Base-by-base conservation (phyloP, 1,140 invertebrate species). In the Zaprionus davidi region DNA sequence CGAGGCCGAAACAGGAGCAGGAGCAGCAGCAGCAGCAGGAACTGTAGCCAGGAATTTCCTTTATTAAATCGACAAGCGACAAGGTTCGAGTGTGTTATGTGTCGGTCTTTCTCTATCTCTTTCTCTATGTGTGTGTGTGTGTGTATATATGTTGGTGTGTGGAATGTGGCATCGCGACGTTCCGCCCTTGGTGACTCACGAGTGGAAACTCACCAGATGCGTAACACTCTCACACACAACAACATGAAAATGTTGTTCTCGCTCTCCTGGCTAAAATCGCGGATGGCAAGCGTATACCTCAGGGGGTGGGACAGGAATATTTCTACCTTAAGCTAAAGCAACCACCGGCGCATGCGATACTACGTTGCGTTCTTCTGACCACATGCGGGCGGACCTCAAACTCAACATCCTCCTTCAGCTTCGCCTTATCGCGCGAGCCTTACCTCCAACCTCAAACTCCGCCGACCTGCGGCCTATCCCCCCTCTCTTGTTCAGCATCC, bases 61-160 rank as follows among this genome's bases (percentile, higher is more conserved):
- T 90, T 90, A 90, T 90, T 90, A 90, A 90, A 90, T 90, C 86
- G 82, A 90, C 76, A 67, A 78, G 82, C 55, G 80, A 77, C 64
- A 63, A 66, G 65, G 62, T 38, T 53, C 41, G 34, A 70, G 65
- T 44, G 46, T 12, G 20, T 17, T 46, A 7, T 24, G 46, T 51
- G 20, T 51, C 7, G 17, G 44, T 49, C 46, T 49, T 1, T 49
- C 7, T 20, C 6, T 20, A 3, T 20, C n/a, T 46, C 17, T 46
- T 5, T 44, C n/a, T 44, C 38, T 49, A n/a, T n/a, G n/a, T n/a
- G n/a, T n/a, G n/a, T n/a, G 6, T 49, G 15, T 22, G 4, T 13
- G 17, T 22, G 44, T 53, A 20, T 13, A 5, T 24, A 28, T 53
- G 28, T 66, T 46, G 22, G 64, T 36, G 46, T 64, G 77, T 78